Evolutionary conservation across 2,113 vertebrate species (phyloP).

Genomic region (Phalacrocorax pelagicus): DNA sequence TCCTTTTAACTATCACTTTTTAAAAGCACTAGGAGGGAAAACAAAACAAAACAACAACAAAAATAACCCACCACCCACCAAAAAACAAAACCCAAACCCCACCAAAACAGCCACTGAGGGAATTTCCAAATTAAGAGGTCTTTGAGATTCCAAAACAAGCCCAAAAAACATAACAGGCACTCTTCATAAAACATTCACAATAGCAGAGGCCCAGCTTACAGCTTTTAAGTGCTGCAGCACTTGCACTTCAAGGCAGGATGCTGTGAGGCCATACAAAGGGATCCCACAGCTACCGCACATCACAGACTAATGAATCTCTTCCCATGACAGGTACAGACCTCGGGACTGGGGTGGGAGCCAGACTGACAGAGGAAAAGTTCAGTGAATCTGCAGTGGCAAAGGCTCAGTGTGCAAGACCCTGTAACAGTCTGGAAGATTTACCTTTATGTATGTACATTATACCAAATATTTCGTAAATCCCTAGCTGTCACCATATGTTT

Average conservation of each 20-base stretch:
- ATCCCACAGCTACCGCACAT: slow-evolving; percentile 17
- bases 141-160: slow-evolving; percentile 8
- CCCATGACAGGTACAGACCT: slow-evolving; percentile 36
- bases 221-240: neutral
- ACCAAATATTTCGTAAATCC: neutral
- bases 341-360: slow-evolving; percentile 28
- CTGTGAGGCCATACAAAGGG: neutral
- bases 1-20: neutral
- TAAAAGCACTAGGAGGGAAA: neutral
- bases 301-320: neutral
- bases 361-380: neutral
- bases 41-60: neutral
- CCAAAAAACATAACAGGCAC: neutral
- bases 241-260: neutral
- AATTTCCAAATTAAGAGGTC: slow-evolving; percentile 34
- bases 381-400: neutral
- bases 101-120: neutral
- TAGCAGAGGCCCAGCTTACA: neutral
- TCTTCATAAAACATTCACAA: neutral
- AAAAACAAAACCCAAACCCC: no score
- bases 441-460: neutral
- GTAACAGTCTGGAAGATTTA: neutral
- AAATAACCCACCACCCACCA: no score
- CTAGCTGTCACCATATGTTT: neutral
- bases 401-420: neutral